Evolutionary conservation across 2,888 invertebrate genomes (phyloP).

Genomic region (Scotopteryx bipunctaria): DNA sequence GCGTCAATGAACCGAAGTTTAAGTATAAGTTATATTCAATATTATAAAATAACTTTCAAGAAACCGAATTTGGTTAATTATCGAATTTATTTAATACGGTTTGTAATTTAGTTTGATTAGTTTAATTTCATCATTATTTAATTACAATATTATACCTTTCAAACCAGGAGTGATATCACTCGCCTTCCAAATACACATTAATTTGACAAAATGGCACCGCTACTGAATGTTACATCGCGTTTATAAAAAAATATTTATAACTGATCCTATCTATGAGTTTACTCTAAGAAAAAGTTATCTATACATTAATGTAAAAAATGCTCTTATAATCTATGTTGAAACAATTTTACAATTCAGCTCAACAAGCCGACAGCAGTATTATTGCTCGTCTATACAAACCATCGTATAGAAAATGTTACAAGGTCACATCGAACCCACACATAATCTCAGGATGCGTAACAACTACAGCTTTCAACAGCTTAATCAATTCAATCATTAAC

Average conservation of each 20-base stretch:
- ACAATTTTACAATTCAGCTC: constrained; percentile 59
- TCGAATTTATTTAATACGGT: constrained; percentile 22
- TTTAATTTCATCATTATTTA: not conserved
- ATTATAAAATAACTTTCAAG: constrained; percentile 30
- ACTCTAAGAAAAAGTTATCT: constrained; percentile 63
- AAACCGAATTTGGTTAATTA: constrained; percentile 40
- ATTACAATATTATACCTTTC: constrained; percentile 5
- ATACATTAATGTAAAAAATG: constrained; percentile 64
- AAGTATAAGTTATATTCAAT: constrained; percentile 1
- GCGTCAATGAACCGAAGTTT: constrained; percentile 5
- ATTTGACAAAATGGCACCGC: constrained; percentile 71
- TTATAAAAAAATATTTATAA: constrained; percentile 61
- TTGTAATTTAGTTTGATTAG: constrained; percentile 9
- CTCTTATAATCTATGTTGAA: constrained; percentile 56
- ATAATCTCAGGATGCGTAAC: constrained; percentile 70
- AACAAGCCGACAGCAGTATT: constrained; percentile 55
- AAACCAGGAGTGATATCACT: constrained; percentile 33
- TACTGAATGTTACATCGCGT: constrained; percentile 63
- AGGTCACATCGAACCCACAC: constrained; percentile 39
- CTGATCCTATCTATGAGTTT: constrained; percentile 65
- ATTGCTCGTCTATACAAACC: constrained; percentile 59
- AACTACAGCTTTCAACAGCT: constrained; percentile 65
- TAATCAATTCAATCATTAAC: constrained; percentile 51
- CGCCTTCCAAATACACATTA: constrained; percentile 49
- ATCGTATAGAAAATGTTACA: constrained; percentile 47